phyloP scores from a whole-genome alignment of 2,113 vertebrate species.

The Axis porcinus region DNA sequence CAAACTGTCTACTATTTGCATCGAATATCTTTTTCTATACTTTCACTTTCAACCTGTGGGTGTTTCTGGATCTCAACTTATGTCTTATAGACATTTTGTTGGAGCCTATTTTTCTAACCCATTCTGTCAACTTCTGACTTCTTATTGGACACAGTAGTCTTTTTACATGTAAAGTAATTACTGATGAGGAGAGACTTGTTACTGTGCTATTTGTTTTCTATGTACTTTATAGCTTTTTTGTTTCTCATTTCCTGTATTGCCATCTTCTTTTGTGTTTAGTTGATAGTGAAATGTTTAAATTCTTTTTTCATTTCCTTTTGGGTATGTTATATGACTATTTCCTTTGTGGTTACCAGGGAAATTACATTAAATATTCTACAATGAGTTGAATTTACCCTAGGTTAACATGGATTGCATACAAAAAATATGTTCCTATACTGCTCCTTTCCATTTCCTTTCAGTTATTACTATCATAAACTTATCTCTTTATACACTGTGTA shows the following conservation, averaged over 20 bases:
- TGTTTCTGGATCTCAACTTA: background rate
- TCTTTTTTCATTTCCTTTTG: background rate
- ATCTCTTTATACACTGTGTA: background rate
- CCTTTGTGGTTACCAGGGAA: background rate
- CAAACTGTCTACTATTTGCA: background rate
- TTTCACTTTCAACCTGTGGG: background rate
- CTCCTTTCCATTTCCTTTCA: background rate
- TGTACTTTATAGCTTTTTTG: background rate
- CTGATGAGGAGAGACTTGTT: background rate
- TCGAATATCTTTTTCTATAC: background rate
- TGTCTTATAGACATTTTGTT: background rate
- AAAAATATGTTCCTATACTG: background rate
- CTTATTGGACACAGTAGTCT: background rate
- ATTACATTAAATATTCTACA: background rate
- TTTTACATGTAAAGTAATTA: background rate
- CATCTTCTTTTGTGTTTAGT: background rate
- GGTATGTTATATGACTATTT: background rate
- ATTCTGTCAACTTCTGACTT: background rate
- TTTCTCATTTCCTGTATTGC: background rate
- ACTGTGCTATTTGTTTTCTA: background rate
- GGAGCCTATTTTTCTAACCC: background rate
- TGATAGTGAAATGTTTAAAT: background rate
- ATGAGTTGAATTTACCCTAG: background rate
- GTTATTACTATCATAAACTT: background rate
- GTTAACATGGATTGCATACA: background rate